Percentiles rank a stretch among this genome's conserved stretches.
Conservation (phyloP, 1,140 invertebrate species). For the Trichomalopsis sarcophagae region DNA sequence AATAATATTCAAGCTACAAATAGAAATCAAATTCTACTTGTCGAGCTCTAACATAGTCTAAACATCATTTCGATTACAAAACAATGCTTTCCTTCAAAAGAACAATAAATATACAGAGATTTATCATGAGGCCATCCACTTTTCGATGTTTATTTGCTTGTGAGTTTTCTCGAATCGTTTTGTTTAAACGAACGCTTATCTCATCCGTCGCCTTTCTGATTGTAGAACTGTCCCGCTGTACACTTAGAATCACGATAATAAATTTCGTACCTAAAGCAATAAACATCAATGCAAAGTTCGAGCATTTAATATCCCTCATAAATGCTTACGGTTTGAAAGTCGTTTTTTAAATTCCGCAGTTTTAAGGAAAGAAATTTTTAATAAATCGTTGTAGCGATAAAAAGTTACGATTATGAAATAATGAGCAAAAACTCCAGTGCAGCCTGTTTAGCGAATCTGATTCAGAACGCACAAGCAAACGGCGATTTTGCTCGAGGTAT, state of each 20-base stretch:
- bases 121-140: background rate
- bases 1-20: too few species aligned
- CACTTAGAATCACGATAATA: background rate
- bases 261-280: slow-evolving; percentile 27
- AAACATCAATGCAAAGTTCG: slow-evolving; percentile 18
- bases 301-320: background rate
- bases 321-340: background rate
- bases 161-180: slow-evolving; percentile 19
- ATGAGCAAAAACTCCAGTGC: too few species aligned
- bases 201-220: slow-evolving; percentile 3
- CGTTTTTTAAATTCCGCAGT: background rate
- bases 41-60: background rate
- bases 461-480: too few species aligned
- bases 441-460: too few species aligned
- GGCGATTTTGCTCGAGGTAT: background rate
- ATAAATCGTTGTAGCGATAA: background rate
- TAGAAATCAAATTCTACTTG: background rate
- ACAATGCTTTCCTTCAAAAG: background rate
- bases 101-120: slow-evolving; percentile 8
- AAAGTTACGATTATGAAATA: too few species aligned
- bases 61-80: background rate
- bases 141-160: slow-evolving; percentile 8
- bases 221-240: background rate
- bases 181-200: slow-evolving; percentile 26
- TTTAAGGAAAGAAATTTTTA: background rate